phyloP scores from a whole-genome alignment of 2,888 invertebrate genomes.

The Antheraea assamensis region DNA sequence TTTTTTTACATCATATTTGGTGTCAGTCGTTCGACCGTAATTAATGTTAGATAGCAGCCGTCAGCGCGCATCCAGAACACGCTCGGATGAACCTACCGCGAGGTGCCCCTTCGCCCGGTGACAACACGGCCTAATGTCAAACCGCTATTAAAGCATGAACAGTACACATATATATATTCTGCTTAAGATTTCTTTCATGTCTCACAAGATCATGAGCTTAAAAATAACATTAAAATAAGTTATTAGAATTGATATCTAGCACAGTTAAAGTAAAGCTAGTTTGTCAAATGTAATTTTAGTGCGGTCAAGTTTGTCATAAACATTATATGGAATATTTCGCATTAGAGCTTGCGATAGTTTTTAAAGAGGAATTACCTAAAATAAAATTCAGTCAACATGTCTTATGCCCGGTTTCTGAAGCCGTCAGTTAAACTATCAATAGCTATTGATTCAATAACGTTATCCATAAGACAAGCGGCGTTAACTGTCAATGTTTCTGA shows the following conservation, averaged over 20 bases:
- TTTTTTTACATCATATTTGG: slow-evolving; percentile 23
- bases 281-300: too few species aligned
- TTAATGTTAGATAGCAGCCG: slow-evolving; percentile 66
- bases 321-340: too few species aligned
- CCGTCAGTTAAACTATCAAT: too few species aligned
- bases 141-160: slow-evolving; percentile 8
- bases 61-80: slow-evolving; percentile 61
- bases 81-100: slow-evolving; percentile 44
- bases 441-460: too few species aligned
- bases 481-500: too few species aligned
- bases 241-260: background rate
- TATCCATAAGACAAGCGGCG: too few species aligned
- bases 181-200: background rate
- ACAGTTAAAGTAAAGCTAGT: too few species aligned
- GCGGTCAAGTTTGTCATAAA: too few species aligned
- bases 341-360: too few species aligned
- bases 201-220: background rate
- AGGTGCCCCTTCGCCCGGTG: slow-evolving; percentile 26
- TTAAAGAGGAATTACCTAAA: too few species aligned
- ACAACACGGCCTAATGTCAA: slow-evolving; percentile 30
- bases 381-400: too few species aligned
- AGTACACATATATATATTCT: background rate
- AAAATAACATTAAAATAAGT: background rate
- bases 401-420: too few species aligned
- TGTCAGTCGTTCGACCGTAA: slow-evolving; percentile 55